These are phyloP conservation scores for Diploptera punctata DNA, from an alignment of 2,888 invertebrate genomes.

Conservation along the genomic window DNA sequence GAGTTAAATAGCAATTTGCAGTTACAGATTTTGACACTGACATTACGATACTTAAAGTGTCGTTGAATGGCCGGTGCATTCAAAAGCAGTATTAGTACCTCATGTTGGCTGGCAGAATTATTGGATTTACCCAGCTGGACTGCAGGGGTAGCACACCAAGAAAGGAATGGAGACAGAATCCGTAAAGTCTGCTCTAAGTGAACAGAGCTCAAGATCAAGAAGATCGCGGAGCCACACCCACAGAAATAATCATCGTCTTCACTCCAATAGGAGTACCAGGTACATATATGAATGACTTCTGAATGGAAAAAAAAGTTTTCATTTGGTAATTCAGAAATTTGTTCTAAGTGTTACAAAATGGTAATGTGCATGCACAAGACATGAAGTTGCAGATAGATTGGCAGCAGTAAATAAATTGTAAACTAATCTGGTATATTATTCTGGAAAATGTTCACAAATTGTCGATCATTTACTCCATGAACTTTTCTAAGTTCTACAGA, in stretches of 20 bases:
- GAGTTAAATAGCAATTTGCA: neutral
- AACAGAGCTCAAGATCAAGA: conserved; percentile 78
- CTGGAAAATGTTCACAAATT: no score
- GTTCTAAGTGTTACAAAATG: no score
- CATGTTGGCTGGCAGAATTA: conserved; percentile 36
- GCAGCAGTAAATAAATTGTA: no score
- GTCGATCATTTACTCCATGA: no score
- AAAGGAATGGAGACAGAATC: conserved; percentile 90
- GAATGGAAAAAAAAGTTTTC: no score
- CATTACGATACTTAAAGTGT: neutral
- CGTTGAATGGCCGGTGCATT: conserved; percentile 21
- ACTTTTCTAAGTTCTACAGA: no score
- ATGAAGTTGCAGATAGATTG: no score
- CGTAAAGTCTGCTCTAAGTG: conserved; percentile 79
- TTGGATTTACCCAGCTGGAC: conserved; percentile 30
- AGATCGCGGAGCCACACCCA: conserved; percentile 51
- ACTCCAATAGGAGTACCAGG: conserved; percentile 73
- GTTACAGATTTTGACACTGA: neutral
- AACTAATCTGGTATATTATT: no score
- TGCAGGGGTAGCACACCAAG: conserved; percentile 27
- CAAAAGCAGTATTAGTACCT: conserved; percentile 26
- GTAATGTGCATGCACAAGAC: no score
- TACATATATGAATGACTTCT: conserved; percentile 53
- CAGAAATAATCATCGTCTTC: conserved; percentile 64
- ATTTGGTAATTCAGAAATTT: no score